Evolutionary conservation across 2,888 invertebrate genomes (phyloP).

Genomic region (Acanthacorydalis orientalis): DNA sequence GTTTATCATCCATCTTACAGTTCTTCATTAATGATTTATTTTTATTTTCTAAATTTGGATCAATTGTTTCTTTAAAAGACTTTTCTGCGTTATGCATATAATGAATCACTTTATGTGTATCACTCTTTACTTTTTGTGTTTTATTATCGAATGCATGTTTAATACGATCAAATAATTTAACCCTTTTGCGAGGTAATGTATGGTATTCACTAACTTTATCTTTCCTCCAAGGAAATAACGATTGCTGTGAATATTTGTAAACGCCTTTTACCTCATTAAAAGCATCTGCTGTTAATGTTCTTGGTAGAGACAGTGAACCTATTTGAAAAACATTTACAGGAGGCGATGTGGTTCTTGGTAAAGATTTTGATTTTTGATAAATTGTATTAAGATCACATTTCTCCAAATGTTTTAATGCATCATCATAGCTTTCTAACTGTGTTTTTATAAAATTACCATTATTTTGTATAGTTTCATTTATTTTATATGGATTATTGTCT

Average conservation of each 20-base stretch:
- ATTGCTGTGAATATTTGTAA: not conserved
- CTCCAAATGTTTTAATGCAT: slow-evolving; percentile 5
- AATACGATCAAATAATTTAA: slow-evolving; percentile 1
- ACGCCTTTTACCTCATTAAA: not conserved
- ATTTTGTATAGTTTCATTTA: not conserved
- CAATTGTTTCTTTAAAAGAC: not conserved
- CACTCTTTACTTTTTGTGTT: not conserved
- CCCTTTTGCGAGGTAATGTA: not conserved
- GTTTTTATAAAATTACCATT: not conserved
- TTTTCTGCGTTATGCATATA: not conserved
- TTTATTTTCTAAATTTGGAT: not conserved
- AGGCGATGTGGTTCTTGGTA: slow-evolving; percentile 1
- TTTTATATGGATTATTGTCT: not conserved
- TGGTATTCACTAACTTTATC: not conserved
- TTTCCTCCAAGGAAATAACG: not conserved
- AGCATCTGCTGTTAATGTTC: slow-evolving; percentile 3
- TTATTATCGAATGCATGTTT: slow-evolving; percentile 3
- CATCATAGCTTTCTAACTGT: slow-evolving; percentile 4
- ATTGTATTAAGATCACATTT: slow-evolving; percentile 4
- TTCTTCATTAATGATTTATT: too few relatives aligned
- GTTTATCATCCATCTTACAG: too few relatives aligned
- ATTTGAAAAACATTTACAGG: not conserved
- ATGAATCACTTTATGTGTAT: too few relatives aligned
- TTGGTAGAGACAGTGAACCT: slow-evolving; percentile 2
- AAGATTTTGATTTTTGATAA: slow-evolving; percentile 4